phyloP scores from a whole-genome alignment of 2,113 vertebrate genomes.

The Machaerirhynchus nigripectus region DNA sequence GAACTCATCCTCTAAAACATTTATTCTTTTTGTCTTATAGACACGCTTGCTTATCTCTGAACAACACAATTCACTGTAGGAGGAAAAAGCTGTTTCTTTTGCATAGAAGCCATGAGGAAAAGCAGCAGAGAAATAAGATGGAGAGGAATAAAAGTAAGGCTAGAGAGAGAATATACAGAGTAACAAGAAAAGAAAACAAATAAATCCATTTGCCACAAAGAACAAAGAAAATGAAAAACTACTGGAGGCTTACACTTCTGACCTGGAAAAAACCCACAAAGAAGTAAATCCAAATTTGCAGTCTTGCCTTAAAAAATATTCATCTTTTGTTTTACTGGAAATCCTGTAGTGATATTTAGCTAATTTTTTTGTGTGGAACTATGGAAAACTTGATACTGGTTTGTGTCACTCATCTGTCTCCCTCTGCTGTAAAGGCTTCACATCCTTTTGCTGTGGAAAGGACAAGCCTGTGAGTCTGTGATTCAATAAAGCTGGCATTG shows the following conservation, averaged over 20 bases:
- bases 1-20: constrained; percentile 4
- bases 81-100: not conserved
- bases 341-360: not conserved
- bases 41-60: not conserved
- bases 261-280: accelerated
- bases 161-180: not conserved
- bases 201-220: not conserved
- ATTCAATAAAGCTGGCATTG: not conserved
- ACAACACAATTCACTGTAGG: not conserved
- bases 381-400: not conserved
- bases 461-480: not conserved
- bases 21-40: constrained; percentile 19
- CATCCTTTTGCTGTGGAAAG: not conserved
- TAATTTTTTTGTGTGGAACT: not conserved
- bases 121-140: not conserved
- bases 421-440: accelerated
- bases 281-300: not conserved
- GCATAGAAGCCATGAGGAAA: not conserved
- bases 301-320: not conserved
- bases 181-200: not conserved
- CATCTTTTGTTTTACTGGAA: not conserved
- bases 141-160: not conserved
- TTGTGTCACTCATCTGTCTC: not conserved
- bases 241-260: not conserved
- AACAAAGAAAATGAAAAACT: not conserved